Percentiles rank a stretch among this genome's conserved stretches.
Conservation (phyloP, 2,888 invertebrate species). For the Bembecia ichneumoniformis region DNA sequence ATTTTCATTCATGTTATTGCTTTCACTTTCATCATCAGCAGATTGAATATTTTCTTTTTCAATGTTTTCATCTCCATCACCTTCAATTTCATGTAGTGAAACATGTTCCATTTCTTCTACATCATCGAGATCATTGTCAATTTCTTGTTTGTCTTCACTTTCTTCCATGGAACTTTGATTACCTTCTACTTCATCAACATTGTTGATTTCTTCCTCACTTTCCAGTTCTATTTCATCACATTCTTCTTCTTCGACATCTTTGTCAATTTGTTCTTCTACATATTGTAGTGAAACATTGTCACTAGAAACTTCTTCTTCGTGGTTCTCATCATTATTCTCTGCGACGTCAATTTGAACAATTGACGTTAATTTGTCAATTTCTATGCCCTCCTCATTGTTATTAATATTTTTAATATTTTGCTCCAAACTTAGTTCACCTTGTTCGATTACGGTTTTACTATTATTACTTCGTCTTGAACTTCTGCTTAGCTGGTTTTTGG, state of each 20-base stretch:
- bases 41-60: slow-evolving; percentile 2
- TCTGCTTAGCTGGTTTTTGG: neutral
- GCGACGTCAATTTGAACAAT: no score
- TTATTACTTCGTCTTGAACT: neutral
- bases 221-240: slow-evolving; percentile 8
- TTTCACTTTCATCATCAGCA: slow-evolving; percentile 3
- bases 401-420: no score
- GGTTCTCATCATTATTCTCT: neutral
- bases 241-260: slow-evolving; percentile 6
- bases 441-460: no score
- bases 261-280: slow-evolving; percentile 5
- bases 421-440: neutral
- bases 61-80: slow-evolving; percentile 6
- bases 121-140: slow-evolving; percentile 1
- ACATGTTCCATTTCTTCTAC: slow-evolving; percentile 5
- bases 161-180: slow-evolving; percentile 2
- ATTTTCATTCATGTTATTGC: slow-evolving; percentile 4
- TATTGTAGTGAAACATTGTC: slow-evolving; percentile 6
- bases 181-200: slow-evolving; percentile 1
- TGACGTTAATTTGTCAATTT: no score
- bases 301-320: neutral
- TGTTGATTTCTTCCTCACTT: slow-evolving; percentile 4
- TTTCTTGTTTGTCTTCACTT: slow-evolving; percentile 3
- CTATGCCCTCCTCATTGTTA: no score
- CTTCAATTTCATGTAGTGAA: slow-evolving; percentile 7